phyloP scores from a whole-genome alignment of 1,140 invertebrate species.

The Ylistrum balloti region DNA sequence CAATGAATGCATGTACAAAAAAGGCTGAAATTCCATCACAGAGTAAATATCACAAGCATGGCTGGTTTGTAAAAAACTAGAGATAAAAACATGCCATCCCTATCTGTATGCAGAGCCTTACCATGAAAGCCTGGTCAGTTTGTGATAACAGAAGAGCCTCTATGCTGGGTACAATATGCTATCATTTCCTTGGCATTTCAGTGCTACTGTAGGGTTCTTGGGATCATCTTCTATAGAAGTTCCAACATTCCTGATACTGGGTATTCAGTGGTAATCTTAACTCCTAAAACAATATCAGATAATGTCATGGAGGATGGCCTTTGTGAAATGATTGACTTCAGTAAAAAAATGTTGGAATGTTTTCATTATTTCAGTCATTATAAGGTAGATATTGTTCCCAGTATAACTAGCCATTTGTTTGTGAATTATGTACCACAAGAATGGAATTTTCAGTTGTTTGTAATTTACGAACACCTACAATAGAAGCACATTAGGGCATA shows the following conservation, averaged over 20 bases:
- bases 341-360: slow-evolving; percentile 7
- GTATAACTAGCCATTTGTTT: background rate
- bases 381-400: background rate
- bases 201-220: background rate
- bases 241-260: background rate
- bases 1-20: background rate
- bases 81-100: background rate
- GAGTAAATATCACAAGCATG: background rate
- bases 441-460: no score
- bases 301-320: background rate
- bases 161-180: background rate
- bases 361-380: background rate
- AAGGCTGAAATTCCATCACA: slow-evolving; percentile 15
- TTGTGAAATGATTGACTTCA: background rate
- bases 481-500: background rate
- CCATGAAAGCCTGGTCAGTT: background rate
- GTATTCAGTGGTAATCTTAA: background rate
- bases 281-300: background rate
- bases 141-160: background rate
- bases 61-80: background rate
- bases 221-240: background rate
- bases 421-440: background rate
- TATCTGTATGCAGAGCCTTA: background rate
- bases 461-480: background rate
- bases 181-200: background rate